phyloP scores from a whole-genome alignment of 2,113 vertebrate genomes.

The Raphicerus campestris region DNA sequence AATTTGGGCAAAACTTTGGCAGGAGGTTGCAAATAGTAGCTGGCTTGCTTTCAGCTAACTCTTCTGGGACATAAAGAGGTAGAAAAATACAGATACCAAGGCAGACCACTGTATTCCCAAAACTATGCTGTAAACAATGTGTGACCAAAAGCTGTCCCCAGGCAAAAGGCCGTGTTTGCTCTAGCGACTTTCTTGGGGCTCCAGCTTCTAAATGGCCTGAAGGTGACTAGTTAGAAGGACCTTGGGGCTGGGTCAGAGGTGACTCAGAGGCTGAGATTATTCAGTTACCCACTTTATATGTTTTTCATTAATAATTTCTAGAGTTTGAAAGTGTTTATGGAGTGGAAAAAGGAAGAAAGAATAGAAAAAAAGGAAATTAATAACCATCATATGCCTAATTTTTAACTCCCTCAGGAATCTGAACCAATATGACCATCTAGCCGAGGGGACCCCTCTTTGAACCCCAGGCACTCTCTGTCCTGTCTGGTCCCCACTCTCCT shows the following conservation, averaged over 20 bases:
- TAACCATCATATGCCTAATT: not conserved
- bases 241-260: not conserved
- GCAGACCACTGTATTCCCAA: not conserved
- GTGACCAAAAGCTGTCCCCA: not conserved
- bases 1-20: not conserved
- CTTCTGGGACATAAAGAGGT: not conserved
- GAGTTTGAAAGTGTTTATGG: slow-evolving; percentile 72
- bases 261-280: slow-evolving; percentile 58
- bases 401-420: not conserved
- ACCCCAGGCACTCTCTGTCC: not conserved
- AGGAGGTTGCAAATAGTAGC: not conserved
- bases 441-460: not conserved
- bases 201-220: slow-evolving; percentile 40
- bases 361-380: slow-evolving; percentile 59
- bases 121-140: not conserved
- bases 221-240: slow-evolving; percentile 58
- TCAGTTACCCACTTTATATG: slow-evolving; percentile 72
- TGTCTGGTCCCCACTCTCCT: not conserved
- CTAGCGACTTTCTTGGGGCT: not conserved
- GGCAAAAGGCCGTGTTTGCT: not conserved
- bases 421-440: not conserved
- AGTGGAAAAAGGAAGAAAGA: slow-evolving; percentile 35
- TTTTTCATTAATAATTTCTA: slow-evolving; percentile 74
- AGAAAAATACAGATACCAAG: not conserved
- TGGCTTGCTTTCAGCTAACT: not conserved